These are phyloP conservation scores for Aspidoscelis tigris DNA, from an alignment of 2,113 vertebrate genomes.

Conservation along the genomic window DNA sequence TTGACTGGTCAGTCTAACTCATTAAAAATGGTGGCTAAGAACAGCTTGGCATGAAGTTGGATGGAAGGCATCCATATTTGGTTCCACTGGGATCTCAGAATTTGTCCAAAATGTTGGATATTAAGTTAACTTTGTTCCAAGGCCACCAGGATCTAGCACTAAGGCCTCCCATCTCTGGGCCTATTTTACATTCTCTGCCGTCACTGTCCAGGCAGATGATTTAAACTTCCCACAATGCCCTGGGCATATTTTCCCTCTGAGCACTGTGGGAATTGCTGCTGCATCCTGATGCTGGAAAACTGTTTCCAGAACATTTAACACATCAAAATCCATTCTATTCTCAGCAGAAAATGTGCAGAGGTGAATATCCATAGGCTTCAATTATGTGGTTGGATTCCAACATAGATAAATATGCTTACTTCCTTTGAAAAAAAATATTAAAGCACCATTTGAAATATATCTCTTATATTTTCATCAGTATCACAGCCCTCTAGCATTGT, in stretches of 20 bases:
- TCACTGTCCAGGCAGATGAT: background rate
- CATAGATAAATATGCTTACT: background rate
- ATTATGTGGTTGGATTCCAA: background rate
- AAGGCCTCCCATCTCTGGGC: background rate
- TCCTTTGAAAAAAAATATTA: background rate
- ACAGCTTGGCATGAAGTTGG: no score
- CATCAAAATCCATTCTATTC: no score
- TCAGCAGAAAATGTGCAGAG: background rate
- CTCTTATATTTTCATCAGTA: background rate
- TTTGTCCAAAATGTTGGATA: no score
- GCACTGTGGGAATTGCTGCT: background rate
- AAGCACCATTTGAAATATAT: constrained; percentile 3
- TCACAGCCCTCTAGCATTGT: background rate
- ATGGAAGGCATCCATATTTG: no score
- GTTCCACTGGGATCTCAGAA: no score
- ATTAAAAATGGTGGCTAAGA: no score
- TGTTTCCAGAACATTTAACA: background rate
- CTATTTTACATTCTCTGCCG: background rate
- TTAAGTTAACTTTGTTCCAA: no score
- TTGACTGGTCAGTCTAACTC: no score
- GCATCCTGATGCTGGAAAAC: background rate
- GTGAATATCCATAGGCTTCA: background rate
- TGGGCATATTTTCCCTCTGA: background rate
- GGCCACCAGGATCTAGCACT: no score
- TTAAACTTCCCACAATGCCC: background rate